A percentile compares a stretch with the other conserved stretches of the same genome.
Conservation (phyloP, 2,797 vertebrate species). For the Clarias pachynema region DNA sequence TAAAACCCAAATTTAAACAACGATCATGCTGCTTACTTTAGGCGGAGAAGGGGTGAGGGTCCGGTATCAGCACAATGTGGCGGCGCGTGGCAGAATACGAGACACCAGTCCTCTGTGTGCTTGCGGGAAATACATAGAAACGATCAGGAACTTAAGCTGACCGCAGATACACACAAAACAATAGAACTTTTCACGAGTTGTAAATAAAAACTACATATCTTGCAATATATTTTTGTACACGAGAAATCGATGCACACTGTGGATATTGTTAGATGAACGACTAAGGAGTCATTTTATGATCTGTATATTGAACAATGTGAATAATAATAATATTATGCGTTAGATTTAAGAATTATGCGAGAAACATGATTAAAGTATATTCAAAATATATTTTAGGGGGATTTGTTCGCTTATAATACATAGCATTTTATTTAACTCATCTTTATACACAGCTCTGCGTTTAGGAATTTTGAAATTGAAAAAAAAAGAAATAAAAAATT, state of each 20-base stretch:
- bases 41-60: slow-evolving; percentile 6
- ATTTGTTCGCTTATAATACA: slow-evolving; percentile 68
- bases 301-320: slow-evolving; percentile 67
- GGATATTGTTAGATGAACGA: slow-evolving; percentile 65
- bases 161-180: slow-evolving; percentile 42
- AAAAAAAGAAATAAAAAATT: slow-evolving; percentile 1
- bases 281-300: slow-evolving; percentile 64
- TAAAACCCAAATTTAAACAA: slow-evolving; percentile 22
- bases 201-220: slow-evolving; percentile 72
- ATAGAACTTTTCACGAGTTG: slow-evolving; percentile 60
- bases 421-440: slow-evolving; percentile 80
- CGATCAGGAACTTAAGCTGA: slow-evolving; percentile 36
- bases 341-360: slow-evolving; percentile 62
- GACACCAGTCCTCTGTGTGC: slow-evolving; percentile 29
- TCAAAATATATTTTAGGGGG: slow-evolving; percentile 50
- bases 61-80: slow-evolving; percentile 46
- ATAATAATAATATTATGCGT: slow-evolving; percentile 62
- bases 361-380: slow-evolving; percentile 54
- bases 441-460: slow-evolving; percentile 85
- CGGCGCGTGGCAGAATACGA: slow-evolving; percentile 10
- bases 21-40: slow-evolving; percentile 44
- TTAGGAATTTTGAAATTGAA: slow-evolving; percentile 73
- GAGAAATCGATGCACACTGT: slow-evolving; percentile 68
- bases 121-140: slow-evolving; percentile 31
- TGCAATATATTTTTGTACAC: slow-evolving; percentile 71